A percentile compares a stretch with the other conserved stretches of the same genome.
phyloP scores from a whole-genome alignment of 2,888 invertebrate genomes.

The Thereva unica region DNA sequence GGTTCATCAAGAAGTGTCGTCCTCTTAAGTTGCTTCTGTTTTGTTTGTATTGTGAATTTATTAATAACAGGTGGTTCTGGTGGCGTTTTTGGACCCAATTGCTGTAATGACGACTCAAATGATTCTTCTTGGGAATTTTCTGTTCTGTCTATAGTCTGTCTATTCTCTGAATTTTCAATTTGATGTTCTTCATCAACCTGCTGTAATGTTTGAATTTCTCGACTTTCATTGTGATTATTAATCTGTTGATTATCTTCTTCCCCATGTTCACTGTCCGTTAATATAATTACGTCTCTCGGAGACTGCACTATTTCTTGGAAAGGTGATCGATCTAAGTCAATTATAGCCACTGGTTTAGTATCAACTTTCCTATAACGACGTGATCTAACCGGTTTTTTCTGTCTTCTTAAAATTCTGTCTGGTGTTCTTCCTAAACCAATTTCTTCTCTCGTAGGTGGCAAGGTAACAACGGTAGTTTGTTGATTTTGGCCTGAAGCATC shows the following conservation, averaged over 20 bases:
- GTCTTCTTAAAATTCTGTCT: constrained; percentile 48
- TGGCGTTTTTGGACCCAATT: constrained; percentile 73
- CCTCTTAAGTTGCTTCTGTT: constrained; percentile 60
- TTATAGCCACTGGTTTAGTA: constrained; percentile 76
- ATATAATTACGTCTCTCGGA: constrained; percentile 78
- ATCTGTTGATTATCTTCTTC: constrained; percentile 22
- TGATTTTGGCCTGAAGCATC: constrained; percentile 55
- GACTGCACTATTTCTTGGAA: constrained; percentile 82
- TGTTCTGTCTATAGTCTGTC: constrained; percentile 41
- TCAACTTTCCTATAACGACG: constrained; percentile 62
- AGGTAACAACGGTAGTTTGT: constrained; percentile 57
- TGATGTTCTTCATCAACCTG: constrained; percentile 43
- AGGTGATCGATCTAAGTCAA: constrained; percentile 82
- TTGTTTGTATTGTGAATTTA: constrained; percentile 65
- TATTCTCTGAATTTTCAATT: constrained; percentile 29
- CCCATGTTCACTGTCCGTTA: constrained; percentile 78
- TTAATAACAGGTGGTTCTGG: constrained; percentile 66
- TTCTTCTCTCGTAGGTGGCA: constrained; percentile 55
- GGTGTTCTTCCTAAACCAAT: constrained; percentile 47
- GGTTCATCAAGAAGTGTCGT: constrained; percentile 68
- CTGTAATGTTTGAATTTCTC: constrained; percentile 45
- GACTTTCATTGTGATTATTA: constrained; percentile 38
- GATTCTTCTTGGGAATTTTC: constrained; percentile 36
- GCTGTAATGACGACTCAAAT: constrained; percentile 50
- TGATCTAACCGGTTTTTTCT: constrained; percentile 46